These are phyloP conservation scores for Nannoperca obscura DNA, from an alignment of 2,797 vertebrate species.

Conservation along the genomic window DNA sequence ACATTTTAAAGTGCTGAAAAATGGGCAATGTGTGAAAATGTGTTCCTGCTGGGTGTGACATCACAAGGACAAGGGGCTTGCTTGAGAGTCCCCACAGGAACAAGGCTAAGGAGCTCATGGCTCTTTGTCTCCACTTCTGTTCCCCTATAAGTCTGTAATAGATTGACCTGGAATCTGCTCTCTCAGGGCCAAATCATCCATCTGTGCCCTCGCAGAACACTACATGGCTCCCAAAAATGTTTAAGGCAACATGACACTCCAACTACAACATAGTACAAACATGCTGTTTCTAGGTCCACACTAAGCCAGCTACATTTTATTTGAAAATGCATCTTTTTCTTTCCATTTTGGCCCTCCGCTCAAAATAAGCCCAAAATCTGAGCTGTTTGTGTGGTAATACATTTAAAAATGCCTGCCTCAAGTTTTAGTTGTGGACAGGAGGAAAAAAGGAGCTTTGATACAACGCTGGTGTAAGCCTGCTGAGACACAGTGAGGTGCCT, in stretches of 20 bases:
- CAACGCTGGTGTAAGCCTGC: neutral
- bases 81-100: conserved; percentile 46
- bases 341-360: neutral
- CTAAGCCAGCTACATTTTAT: no score
- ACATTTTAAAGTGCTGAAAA: conserved; percentile 60
- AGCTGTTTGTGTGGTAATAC: neutral
- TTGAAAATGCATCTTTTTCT: neutral
- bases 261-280: neutral
- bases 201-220: conserved; percentile 9
- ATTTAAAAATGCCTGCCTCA: neutral
- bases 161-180: conserved; percentile 55
- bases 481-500: neutral
- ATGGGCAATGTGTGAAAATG: conserved; percentile 44
- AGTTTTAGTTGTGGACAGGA: neutral
- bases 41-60: conserved; percentile 49
- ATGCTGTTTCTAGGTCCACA: neutral
- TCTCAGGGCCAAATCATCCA: conserved; percentile 26
- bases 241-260: neutral
- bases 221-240: conserved; percentile 19
- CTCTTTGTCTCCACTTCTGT: conserved; percentile 57
- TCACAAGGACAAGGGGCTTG: conserved; percentile 56
- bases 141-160: conserved; percentile 47
- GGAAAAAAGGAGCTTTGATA: neutral
- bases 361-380: neutral
- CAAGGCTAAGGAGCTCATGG: conserved; percentile 39